Evolutionary conservation across 2,113 vertebrate species (phyloP), one percentile per base, ranked within the genome.

Genomic region (Acrocephalus arundinaceus): DNA sequence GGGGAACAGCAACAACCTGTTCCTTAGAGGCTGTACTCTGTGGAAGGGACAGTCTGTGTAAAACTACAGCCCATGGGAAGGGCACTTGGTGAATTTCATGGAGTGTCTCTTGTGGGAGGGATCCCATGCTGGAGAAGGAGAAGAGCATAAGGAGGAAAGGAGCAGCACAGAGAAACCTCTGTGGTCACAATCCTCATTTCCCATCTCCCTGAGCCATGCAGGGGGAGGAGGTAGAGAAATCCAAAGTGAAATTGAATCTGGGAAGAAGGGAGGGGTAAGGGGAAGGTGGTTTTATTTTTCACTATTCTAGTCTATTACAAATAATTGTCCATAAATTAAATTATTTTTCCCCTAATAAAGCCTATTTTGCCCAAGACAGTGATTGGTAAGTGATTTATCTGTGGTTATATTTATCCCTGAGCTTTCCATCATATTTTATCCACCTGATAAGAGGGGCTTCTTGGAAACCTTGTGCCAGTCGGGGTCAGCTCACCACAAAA

Each of bases 121-220:
- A 61, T 11, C 6, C 3, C 7, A 19, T 1, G 0, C 0, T 52
- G n/a, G 48, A 77, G 10, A 8, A 57, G 39, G 5, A 39, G 3
- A 65, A 31, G 12, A 63, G 27, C 10, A 18, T 15, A 33, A 79
- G 58, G 15, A 87, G 15, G 4, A 68, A 68, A 59, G 35, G 2
- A 90, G 24, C 4, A 21, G 45, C 9, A 48, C n/a, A 59, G 16
- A 24, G 5, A 67, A 80, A 35, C 2, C 0, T 1, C 13, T 15
- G 37, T 7, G 24, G 30, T 31, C 22, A 7, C 4, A 80, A 8
- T 14, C 10, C 5, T 28, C 2, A n/a, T 63, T 80, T 22, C 11
- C 8, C 2, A 3, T n/a, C 6, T 9, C 7, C 7, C 11, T 87
- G 30, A 19, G 2, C 16, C 4, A 3, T 22, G 19, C 1, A 0